Conservation (phyloP, 1,140 invertebrate species). For the Zaprionus gabonicus region DNA sequence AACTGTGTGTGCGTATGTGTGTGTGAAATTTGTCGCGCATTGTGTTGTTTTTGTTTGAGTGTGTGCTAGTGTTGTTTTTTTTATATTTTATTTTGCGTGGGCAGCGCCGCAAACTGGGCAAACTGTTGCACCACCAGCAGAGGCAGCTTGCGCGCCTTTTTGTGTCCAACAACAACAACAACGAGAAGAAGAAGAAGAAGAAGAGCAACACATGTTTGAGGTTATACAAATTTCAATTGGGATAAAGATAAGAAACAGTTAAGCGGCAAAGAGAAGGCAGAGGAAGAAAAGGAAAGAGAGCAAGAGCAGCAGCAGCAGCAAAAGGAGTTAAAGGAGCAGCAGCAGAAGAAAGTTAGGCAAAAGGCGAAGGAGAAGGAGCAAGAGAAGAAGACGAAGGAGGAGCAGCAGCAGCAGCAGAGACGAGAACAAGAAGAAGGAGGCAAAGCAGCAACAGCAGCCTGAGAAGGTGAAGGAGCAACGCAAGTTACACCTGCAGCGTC, state of each 20-base stretch:
- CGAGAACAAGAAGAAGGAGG: no score
- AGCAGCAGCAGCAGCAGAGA: slow-evolving; percentile 2
- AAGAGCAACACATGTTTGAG: slow-evolving; percentile 36
- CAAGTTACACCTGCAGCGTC: slow-evolving; percentile 7
- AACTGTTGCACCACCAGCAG: slow-evolving; percentile 42
- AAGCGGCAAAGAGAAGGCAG: slow-evolving; percentile 22
- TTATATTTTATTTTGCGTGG: slow-evolving; percentile 23
- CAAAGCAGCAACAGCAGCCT: background rate
- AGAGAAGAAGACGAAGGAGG: slow-evolving; percentile 21
- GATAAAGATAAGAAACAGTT: slow-evolving; percentile 49
- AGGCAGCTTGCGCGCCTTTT: slow-evolving; percentile 40
- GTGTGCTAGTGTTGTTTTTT: background rate
- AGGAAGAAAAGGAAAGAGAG: background rate
- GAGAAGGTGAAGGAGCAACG: background rate
- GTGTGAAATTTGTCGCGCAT: slow-evolving; percentile 17
- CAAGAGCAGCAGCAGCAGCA: no score
- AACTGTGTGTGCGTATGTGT: slow-evolving; percentile 2
- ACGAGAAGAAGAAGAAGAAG: background rate
- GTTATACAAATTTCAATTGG: slow-evolving; percentile 42
- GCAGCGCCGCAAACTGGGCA: slow-evolving; percentile 7
- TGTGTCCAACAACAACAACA: slow-evolving; percentile 3
- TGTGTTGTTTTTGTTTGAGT: slow-evolving; percentile 14
- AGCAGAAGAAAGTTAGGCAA: no score
- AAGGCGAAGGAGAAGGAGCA: background rate
- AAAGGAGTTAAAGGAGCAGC: background rate